Base-by-base conservation (phyloP, 2,113 vertebrate genomes). In the Coregonus clupeaformis region DNA sequence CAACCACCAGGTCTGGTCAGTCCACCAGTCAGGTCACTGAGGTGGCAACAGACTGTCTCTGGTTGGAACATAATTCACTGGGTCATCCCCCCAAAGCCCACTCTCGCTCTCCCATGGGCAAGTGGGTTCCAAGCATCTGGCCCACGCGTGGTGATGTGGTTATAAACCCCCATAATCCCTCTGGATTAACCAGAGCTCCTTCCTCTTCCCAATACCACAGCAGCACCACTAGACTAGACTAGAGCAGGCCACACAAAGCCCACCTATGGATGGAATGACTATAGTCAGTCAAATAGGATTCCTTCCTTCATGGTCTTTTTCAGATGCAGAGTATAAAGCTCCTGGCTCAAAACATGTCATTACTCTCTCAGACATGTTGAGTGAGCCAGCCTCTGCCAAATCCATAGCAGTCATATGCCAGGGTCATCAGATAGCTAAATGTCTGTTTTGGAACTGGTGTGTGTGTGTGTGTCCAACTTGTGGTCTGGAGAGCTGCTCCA, bases 371-470 rank as follows among this genome's bases (percentile, higher is more conserved):
- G 36, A 36, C 36, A 36, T 36, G 36, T 36, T 36, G 36, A 36
- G 36, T n/a, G 36, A 24, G 36, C 29, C 30, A 45, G 32, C 13
- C 62, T 12, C 57, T 27, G 22, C 57, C 32, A 24, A 62, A 18
- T 36, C 59, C n/a, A 47, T 25, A 47, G 71, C 71, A 42, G 32
- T 47, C 24, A 55, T 45, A 9, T 18, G 59, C 60, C 71, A 25
- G 32, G 71, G 71, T 63, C 20, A 24, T 29, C 1, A 18, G 13
- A 6, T 1, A 29, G 22, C 65, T 76, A 73, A 64, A 63, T 47
- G 62, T 64, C 22, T 36, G 71, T 74, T 81, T 80, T 78, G 36
- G 66, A 69, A 49, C 49, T 18, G 49, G 49, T 45, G 63, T 36
- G 6, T 27, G 36, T 42, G 9, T 42, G 36, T 63, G 63, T 72